These are phyloP conservation scores for Panzeria rudis DNA, from an alignment of 2,888 invertebrate genomes.

Conservation along the genomic window DNA sequence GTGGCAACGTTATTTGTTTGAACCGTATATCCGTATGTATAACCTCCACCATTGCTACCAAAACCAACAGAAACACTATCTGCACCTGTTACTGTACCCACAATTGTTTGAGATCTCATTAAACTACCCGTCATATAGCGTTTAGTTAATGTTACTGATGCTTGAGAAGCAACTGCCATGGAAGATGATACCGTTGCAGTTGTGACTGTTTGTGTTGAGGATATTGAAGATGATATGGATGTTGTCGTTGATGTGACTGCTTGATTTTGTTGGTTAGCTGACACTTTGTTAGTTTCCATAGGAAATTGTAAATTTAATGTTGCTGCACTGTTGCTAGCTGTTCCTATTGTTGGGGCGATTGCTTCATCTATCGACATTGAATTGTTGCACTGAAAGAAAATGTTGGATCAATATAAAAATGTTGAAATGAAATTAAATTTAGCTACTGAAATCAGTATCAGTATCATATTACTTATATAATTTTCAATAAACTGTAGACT, in stretches of 20 bases:
- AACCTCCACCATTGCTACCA: constrained; percentile 28
- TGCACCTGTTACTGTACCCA: constrained; percentile 69
- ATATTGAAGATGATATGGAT: constrained; percentile 65
- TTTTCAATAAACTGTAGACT: no score
- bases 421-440: neutral
- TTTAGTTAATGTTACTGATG: constrained; percentile 76
- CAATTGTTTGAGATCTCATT: constrained; percentile 81
- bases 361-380: constrained; percentile 15
- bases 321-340: constrained; percentile 66
- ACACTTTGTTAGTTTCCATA: constrained; percentile 67
- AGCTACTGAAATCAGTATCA: no score
- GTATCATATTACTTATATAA: no score
- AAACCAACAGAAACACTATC: constrained; percentile 68
- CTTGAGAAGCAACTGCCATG: constrained; percentile 74
- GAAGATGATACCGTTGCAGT: constrained; percentile 59
- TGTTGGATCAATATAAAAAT: neutral
- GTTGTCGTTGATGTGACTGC: constrained; percentile 66
- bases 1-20: constrained; percentile 68
- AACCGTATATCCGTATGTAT: constrained; percentile 64
- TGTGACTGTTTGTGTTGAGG: constrained; percentile 58
- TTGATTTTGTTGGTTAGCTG: constrained; percentile 75
- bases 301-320: constrained; percentile 74
- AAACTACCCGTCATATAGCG: constrained; percentile 82
- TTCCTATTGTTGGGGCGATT: constrained; percentile 38
- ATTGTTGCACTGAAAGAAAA: constrained; percentile 57